These are phyloP conservation scores for Lampris megalopsis DNA, from an alignment of 2,113 vertebrate species.

Conservation along the genomic window DNA sequence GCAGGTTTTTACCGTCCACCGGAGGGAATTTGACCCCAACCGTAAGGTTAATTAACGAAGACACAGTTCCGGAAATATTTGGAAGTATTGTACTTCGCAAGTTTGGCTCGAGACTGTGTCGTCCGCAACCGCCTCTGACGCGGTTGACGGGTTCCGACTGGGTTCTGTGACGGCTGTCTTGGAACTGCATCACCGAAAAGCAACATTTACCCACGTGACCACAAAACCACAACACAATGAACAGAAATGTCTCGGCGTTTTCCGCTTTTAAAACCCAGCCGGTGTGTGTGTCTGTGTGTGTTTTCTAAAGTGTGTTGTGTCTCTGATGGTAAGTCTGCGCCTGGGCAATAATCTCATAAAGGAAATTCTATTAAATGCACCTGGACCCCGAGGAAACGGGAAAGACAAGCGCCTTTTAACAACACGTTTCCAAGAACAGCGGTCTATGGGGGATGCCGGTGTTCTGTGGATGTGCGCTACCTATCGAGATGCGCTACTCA, in stretches of 20 bases:
- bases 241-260: conserved; percentile 45
- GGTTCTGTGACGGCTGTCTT: conserved; percentile 23
- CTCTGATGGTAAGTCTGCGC: conserved; percentile 32
- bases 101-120: neutral
- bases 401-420: conserved; percentile 49
- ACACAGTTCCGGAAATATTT: conserved; percentile 23
- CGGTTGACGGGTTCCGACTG: neutral
- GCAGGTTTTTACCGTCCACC: conserved; percentile 32
- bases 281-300: conserved; percentile 7
- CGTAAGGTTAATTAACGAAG: conserved; percentile 9
- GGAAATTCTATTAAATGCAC: conserved; percentile 71
- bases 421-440: conserved; percentile 47
- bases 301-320: conserved; percentile 16
- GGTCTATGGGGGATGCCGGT: conserved; percentile 23
- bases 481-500: too few species aligned
- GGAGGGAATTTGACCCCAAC: conserved; percentile 34
- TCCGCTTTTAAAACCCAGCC: conserved; percentile 49
- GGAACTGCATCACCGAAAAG: conserved; percentile 16
- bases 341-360: conserved; percentile 56
- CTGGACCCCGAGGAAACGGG: conserved; percentile 59
- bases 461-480: too few species aligned
- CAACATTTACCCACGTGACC: conserved; percentile 20
- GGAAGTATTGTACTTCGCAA: neutral
- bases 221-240: conserved; percentile 36
- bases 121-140: neutral